Evolutionary conservation across 2,797 vertebrate species (phyloP), one percentile per base, ranked within the genome.

Genomic region (Cebuella pygmaea): DNA sequence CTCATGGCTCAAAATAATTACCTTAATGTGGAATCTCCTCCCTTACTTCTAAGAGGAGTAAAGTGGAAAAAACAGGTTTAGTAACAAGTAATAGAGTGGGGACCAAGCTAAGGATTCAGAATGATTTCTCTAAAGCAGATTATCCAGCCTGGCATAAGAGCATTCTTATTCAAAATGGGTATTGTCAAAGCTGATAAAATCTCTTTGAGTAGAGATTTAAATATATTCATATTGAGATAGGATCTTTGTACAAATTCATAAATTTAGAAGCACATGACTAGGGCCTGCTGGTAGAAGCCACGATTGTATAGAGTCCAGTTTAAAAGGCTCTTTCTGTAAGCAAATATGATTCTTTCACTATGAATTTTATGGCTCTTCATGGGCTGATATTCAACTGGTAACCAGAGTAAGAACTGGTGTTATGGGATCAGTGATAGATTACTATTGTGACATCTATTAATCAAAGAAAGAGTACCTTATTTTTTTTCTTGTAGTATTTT

Each of bases 171-270:
- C 75, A 81, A 93, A 92, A 78, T 79, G 24, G 14, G 4, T 92
- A 26, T 10, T 80, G 24, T 87, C 27, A 46, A 83, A 75, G 26
- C 20, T 88, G 48, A 82, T 55, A 61, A 41, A 79, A 84, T 85
- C 17, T 86, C 36, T 83, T 88, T 96, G 33, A 90, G 22, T 91
- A 89, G 30, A 89, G 26, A 93, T 92, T 87, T 89, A 75, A 88
- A n/a, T 83, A 79, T 44, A 50, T 86, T 85, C 83, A 39, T 72
- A 84, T 87, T 90, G 88, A 88, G 93, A 92, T 81, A n/a, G 50
- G 41, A 86, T 50, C 22, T 86, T 93, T 89, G 36, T 93, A 76
- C 44, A 76, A 84, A 33, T 75, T 72, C 9, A 81, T 88, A 76
- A 78, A 96, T 95, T 96, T 85, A 30, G 41, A 92, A 93, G 41